Evolutionary conservation across 1,140 invertebrate genomes (phyloP).

Genomic region (Drosophila orosa): DNA sequence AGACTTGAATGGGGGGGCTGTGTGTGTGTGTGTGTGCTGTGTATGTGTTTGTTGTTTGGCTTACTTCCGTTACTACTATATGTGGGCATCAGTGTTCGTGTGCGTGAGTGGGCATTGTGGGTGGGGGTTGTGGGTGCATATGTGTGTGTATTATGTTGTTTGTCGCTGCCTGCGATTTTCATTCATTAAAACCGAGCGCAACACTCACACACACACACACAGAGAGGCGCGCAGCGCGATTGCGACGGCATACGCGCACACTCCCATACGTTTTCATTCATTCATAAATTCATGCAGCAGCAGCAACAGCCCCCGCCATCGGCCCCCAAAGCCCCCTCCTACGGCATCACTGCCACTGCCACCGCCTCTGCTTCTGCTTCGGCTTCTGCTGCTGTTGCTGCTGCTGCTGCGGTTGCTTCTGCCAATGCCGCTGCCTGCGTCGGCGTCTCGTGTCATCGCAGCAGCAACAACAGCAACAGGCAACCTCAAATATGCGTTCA

Average conservation of each 20-base stretch:
- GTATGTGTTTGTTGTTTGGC: conserved; percentile 37
- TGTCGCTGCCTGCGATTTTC: conserved; percentile 71
- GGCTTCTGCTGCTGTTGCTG: conserved; percentile 5
- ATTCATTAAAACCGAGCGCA: conserved; percentile 76
- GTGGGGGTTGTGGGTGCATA: conserved; percentile 37
- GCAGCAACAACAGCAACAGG: conserved; percentile 33
- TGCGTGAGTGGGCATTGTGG: conserved; percentile 18
- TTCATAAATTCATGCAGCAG: conserved; percentile 79
- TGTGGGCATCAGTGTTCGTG: conserved; percentile 24
- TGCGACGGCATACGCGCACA: conserved; percentile 52
- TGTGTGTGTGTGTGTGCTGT: conserved; percentile 19
- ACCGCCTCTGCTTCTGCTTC: conserved; percentile 7
- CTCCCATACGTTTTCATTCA: conserved; percentile 65
- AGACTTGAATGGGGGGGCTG: conserved; percentile 40
- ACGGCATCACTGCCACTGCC: conserved; percentile 13
- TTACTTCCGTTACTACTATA: conserved; percentile 75
- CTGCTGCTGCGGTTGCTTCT: conserved; percentile 5
- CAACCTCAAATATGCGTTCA: conserved; percentile 43
- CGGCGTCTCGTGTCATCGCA: conserved; percentile 58
- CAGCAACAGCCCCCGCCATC: conserved; percentile 24
- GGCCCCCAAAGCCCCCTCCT: conserved; percentile 13
- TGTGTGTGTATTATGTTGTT: conserved; percentile 63
- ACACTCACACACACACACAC: conserved; percentile 44
- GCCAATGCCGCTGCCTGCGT: conserved; percentile 29
- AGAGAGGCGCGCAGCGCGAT: conserved; percentile 12